Evolutionary conservation across 2,888 invertebrate genomes (phyloP), one percentile per base, ranked within the genome.

Genomic region (Calameuta filiformis): DNA sequence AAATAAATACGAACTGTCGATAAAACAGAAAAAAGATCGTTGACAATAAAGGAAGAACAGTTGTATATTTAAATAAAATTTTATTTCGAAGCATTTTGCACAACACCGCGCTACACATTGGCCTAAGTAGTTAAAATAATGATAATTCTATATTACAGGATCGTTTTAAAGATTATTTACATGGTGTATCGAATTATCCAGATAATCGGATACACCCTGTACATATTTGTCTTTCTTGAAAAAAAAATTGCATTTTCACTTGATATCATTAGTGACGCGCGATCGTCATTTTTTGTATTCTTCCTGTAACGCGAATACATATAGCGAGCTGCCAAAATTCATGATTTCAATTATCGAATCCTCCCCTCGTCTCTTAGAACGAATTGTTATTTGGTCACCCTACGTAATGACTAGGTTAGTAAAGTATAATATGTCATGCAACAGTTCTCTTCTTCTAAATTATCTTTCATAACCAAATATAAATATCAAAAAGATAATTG

Each of bases 51-150:
- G 1, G 15, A 4, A 6, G 15, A 40, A 40, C 15, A 6, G 15
- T 40, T 40, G 15, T 87, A 84, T 87, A 86, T 85, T 85, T 86
- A 84, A 87, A 87, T 88, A 87, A 84, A 89, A 85, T 87, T 87
- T 89, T 86, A 87, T 89, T 90, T 89, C 79, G 81, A 89, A 89
- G 89, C 88, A 85, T 89, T 84, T 88, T 86, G 84, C 86, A 88
- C 86, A 88, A 90, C 84, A 87, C 85, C 83, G 85, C 82, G 86
- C 87, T 89, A 89, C 85, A 89, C 85, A 88, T 83, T 84, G 84
- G 79, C 84, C 86, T 88, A 85, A 81, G 82, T 85, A 86, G 82
- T 78, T 87, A 84, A 86, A 88, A 87, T 89, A 84, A 87, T 84
- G 84, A 73, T 69, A 23, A 68, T 69, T 80, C 73, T 69, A 30